These are phyloP conservation scores for Amphiprion ocellaris DNA, from an alignment of 2,113 vertebrate genomes.

Conservation along the genomic window DNA sequence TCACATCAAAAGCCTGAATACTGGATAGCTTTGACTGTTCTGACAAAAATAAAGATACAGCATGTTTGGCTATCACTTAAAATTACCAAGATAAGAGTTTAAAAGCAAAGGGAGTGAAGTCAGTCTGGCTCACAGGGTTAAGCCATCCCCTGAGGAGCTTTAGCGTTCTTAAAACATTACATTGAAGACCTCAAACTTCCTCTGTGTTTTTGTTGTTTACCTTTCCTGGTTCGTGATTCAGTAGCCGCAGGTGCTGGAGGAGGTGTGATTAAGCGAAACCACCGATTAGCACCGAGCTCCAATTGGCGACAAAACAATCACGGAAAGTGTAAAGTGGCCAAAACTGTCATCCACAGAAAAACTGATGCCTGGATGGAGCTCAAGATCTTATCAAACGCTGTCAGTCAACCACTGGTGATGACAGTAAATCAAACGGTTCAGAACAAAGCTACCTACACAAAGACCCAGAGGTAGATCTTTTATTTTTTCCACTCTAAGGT, in stretches of 20 bases:
- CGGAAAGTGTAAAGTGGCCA: background rate
- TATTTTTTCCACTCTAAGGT: conserved; percentile 21
- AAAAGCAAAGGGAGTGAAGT: no score
- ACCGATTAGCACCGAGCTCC: background rate
- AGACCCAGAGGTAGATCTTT: background rate
- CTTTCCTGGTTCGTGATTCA: conserved; percentile 24
- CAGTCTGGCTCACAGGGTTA: no score
- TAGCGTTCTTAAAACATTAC: background rate
- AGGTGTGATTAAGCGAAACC: conserved; percentile 20
- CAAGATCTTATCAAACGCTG: conserved; percentile 34
- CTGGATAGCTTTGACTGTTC: no score
- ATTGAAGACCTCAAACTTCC: background rate
- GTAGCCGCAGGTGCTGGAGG: conserved; percentile 19
- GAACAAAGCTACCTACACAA: conserved; percentile 16
- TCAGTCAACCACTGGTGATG: conserved; percentile 49
- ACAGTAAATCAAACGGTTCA: conserved; percentile 4
- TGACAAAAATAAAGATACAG: no score
- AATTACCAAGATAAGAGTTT: no score
- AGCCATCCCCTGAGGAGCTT: no score
- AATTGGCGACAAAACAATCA: background rate
- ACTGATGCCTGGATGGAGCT: conserved; percentile 22
- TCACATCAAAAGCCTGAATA: no score
- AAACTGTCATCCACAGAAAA: conserved; percentile 25
- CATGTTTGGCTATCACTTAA: no score
- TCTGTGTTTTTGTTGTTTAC: conserved; percentile 8